Evolutionary conservation across 2,888 invertebrate species (phyloP), one percentile per base, ranked within the genome.

Genomic region (Drosophila borealis): DNA sequence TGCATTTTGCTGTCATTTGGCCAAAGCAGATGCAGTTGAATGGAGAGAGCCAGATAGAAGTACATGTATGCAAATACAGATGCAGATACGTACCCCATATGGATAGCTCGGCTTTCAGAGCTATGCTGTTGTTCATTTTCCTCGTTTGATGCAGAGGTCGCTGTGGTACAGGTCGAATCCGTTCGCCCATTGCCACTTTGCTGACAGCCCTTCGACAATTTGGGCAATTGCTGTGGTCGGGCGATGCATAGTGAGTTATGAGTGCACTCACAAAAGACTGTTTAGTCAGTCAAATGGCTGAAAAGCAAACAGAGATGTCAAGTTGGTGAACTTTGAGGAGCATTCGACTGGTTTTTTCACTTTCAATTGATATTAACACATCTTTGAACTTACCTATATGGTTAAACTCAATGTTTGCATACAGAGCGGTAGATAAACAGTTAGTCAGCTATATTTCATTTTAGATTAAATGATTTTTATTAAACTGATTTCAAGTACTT

Each of bases 1-100:
- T 61, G 41, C 57, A 72, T 41, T 39, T 54, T 54, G 45, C 61
- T 36, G 45, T 55, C 50, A 37, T 25, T 42, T 48, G 41, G 21
- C 42, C 46, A 55, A 49, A 45, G 33, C 62, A 51, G 53, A 49
- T 62, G 51, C 54, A 54, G 17, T 3, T 13, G 21, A 17, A 37
- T 1, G 25, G 36, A 10, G 21, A 5, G 19, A 13, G 21, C 10
- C n/a, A 4, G 49, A 5, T 3, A 6, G n/a, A 13, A 10, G 10
- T 19, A 11, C 29, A 29, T 29, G 29, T 33, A 44, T 29, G 42
- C 39, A 46, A 25, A 41, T 8, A 33, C 33, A 48, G 6, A 39
- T 19, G 19, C 45, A 36, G 17, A 33, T n/a, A 17, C 11, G 42
- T 29, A n/a, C 6, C 25, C 17, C 8, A 55, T n/a, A 39, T 17